Evolutionary conservation across 53 echinoderm and acorn worm species (phyloP), one percentile per base, ranked within the genome.

Genomic region (Zoroaster sp.): DNA sequence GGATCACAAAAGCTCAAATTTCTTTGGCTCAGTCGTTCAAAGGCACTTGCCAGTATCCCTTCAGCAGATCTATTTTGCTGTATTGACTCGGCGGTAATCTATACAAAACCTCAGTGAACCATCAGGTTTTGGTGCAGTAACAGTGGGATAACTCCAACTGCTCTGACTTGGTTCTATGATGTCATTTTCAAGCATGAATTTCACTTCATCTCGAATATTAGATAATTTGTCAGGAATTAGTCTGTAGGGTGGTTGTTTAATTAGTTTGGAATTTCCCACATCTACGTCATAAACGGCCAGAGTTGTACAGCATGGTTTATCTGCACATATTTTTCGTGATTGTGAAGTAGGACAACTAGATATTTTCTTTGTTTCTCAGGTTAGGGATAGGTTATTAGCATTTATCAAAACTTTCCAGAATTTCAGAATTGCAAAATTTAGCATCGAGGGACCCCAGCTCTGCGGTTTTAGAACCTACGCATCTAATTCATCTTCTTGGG

Each of bases 171-270:
- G 85, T 33, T 32, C 36, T 20, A 83, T 69, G 30, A 69, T 68
- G 3, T 40, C 42, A 69, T 82, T 33, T 38, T 82, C 83, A 20
- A 86, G 72, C 42, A 86, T 87, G 49, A 5, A 66, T 17, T 72
- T 31, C 38, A 83, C 32, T 41, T 83, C 85, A 2, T 68, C 66
- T 69, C 31, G 39, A 2, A 83, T n/a, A 40, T 40, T 38, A 69
- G 37, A 7, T 66, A 12, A 63, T 54, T 93, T 91, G 15, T 23
- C 37, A 28, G 94, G 91, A 76, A 79, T 91, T 28, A 66, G 4
- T 15, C 88, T 59, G 44, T 87, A 93, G 10, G 91, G 94, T 18
- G 87, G 83, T 33, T 90, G 91, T 54, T 93, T 91, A 14, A 88
- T 90, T 0, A 83, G 83, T 18, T 32, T 66, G 37, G 83, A 51